Evolutionary conservation across 2,888 invertebrate genomes (phyloP).

Genomic region (Hirtodrosophila histrioides): DNA sequence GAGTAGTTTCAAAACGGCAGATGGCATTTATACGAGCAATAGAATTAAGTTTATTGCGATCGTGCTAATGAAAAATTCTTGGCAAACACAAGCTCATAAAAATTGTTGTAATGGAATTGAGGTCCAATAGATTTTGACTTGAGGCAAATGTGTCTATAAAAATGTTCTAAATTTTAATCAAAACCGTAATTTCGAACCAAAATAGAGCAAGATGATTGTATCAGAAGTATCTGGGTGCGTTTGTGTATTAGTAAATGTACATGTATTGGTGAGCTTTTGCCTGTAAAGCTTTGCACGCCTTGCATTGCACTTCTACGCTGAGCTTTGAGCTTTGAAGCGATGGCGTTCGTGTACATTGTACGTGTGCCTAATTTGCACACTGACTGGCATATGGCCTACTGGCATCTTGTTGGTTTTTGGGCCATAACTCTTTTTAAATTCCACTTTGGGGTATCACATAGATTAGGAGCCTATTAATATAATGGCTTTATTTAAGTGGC

Average conservation of each 20-base stretch:
- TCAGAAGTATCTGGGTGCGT: neutral
- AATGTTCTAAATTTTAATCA: neutral
- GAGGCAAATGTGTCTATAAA: no score
- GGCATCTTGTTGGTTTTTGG: no score
- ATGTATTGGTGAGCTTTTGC: neutral
- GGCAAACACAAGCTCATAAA: constrained; percentile 13
- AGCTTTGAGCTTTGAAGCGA: neutral
- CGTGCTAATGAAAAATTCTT: constrained; percentile 38
- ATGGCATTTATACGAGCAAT: constrained; percentile 55
- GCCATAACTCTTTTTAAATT: constrained; percentile 5
- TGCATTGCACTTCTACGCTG: no score
- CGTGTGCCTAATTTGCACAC: no score
- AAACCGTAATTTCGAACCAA: no score
- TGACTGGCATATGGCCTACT: no score
- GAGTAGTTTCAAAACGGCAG: constrained; percentile 39
- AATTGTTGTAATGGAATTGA: neutral
- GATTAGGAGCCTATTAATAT: constrained; percentile 6
- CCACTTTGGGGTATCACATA: constrained; percentile 5
- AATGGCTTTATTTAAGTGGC: constrained; percentile 21
- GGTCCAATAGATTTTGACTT: neutral
- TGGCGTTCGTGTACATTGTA: no score
- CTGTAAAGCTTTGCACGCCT: neutral
- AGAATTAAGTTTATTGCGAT: constrained; percentile 53
- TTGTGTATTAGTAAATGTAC: neutral
- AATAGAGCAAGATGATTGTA: neutral